Conservation (phyloP, 2,797 vertebrate species). For the Uromys caudimaculatus region DNA sequence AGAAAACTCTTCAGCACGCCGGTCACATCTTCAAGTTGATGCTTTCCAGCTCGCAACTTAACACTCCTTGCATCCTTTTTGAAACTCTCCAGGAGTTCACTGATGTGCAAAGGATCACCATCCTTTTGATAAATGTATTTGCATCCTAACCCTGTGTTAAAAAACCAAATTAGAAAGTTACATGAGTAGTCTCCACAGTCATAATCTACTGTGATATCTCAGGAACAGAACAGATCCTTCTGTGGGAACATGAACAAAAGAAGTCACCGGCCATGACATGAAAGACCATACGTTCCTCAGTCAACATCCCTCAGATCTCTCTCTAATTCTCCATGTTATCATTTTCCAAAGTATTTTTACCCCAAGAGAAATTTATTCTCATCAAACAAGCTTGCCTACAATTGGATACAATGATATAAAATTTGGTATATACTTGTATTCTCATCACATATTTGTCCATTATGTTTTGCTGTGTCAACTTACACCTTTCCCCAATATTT, state of each 20-base stretch:
- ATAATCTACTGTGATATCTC: conserved; percentile 9
- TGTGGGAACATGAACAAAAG: neutral
- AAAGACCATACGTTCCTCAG: neutral
- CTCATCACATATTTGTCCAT: neutral
- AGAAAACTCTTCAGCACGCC: conserved; percentile 95
- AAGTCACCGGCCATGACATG: neutral
- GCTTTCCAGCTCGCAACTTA: conserved; percentile 93
- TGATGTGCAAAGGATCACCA: conserved; percentile 89
- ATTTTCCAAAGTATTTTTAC: neutral
- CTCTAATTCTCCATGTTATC: neutral
- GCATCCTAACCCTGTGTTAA: conserved; percentile 92
- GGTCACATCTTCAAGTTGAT: conserved; percentile 94
- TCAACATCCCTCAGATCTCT: neutral
- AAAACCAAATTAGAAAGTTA: conserved; percentile 50
- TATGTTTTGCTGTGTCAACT: neutral
- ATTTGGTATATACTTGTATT: neutral
- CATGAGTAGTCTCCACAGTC: neutral
- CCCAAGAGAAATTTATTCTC: neutral
- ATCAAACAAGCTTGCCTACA: neutral
- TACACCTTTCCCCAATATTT: neutral
- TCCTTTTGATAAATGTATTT: conserved; percentile 93
- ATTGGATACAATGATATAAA: neutral
- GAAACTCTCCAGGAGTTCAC: conserved; percentile 93
- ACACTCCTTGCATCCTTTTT: conserved; percentile 94
- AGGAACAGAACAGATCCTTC: neutral